Evolutionary conservation across 2,888 invertebrate species (phyloP), one percentile per base, ranked within the genome.

Genomic region (Eurytoma californica): DNA sequence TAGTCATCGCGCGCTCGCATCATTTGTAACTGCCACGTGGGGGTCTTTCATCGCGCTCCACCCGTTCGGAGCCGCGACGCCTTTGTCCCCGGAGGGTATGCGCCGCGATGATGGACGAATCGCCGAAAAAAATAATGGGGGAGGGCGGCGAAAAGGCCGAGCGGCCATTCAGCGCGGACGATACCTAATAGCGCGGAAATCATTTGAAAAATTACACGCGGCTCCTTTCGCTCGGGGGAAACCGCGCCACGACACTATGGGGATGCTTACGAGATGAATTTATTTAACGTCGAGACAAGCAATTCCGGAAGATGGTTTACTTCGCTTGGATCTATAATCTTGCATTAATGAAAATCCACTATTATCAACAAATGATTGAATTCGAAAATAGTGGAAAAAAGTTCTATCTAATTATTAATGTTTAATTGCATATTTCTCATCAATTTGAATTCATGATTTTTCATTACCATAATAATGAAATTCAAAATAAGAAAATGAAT

Each of bases 11-110:
- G 51, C 67, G 49, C 51, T 0, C 24, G 57, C 53, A 55, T 72
- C 77, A 78, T 78, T 78, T 78, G 20, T 78, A 78, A 78, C 77
- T 78, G 77, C 67, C 77, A 78, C 61, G 24, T 24, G 5, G 4
- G 67, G 16, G 20, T 16, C 68, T 78, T 78, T 72, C 67, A 72
- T 61, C 12, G 61, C 66, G 28, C 14, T 39, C 28, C 53, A 16
- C 51, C 47, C 65, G 5, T 30, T 39, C 60, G 67, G 20, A n/a
- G 1, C n/a, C 60, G 68, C 18, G 9, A 16, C 18, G 65, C 49
- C 53, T 77, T 78, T 72, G 77, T 72, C 72, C 72, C 61, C 68
- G 24, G 51, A 3, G 20, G 14, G 9, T 39, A 39, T 39, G 39
- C 28, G 28, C 4, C 12, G 61, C 18, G 57, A 39, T 61, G 30